Percentiles rank a stretch among this genome's conserved stretches.
These are phyloP conservation scores for Hydroisotoma schaefferi DNA, from an alignment of 2,888 invertebrate species.

Conservation along the genomic window DNA sequence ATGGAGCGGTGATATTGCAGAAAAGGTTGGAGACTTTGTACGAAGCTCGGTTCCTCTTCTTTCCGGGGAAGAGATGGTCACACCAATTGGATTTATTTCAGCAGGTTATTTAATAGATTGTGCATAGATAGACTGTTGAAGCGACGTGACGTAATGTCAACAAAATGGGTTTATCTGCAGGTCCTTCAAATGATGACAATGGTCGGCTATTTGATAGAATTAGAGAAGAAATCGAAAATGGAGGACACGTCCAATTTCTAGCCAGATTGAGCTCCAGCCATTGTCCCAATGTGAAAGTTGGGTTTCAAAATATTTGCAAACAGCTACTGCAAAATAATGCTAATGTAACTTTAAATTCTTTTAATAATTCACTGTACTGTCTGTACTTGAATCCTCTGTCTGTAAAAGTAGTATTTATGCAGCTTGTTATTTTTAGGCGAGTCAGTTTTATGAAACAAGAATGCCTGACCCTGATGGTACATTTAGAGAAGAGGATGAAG, in stretches of 20 bases:
- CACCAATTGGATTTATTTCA: slow-evolving; percentile 29
- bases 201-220: slow-evolving; percentile 28
- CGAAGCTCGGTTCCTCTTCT: not conserved
- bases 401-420: too few species aligned
- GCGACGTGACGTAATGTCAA: too few species aligned
- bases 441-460: not conserved
- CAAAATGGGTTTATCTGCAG: not conserved
- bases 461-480: not conserved
- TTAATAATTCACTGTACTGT: too few species aligned
- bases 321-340: slow-evolving; percentile 17
- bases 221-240: slow-evolving; percentile 3
- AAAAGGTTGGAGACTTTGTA: slow-evolving; percentile 14
- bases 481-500: not conserved
- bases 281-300: slow-evolving; percentile 24
- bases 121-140: too few species aligned
- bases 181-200: slow-evolving; percentile 14
- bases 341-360: too few species aligned
- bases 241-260: not conserved
- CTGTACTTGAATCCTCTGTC: too few species aligned
- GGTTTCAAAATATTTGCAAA: slow-evolving; percentile 30
- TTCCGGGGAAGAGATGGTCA: slow-evolving; percentile 12
- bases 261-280: slow-evolving; percentile 19
- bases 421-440: not conserved
- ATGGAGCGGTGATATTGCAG: slow-evolving; percentile 15
- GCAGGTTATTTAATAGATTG: slow-evolving; percentile 13